Evolutionary conservation across 2,888 invertebrate genomes (phyloP).

Genomic region (Axea sp.): DNA sequence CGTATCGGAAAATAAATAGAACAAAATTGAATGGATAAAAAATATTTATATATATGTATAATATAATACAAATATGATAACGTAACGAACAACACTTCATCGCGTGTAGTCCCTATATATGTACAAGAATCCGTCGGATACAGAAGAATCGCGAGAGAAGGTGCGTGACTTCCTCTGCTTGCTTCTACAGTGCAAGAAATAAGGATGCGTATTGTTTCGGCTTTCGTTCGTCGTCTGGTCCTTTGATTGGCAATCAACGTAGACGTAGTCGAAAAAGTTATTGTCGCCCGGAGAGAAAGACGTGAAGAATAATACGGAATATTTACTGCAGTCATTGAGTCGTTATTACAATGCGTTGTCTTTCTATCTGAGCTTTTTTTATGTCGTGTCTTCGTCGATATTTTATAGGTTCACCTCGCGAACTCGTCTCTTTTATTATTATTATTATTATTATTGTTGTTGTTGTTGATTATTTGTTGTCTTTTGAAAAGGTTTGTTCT

Average conservation of each 20-base stretch:
- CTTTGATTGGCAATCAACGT: conserved; percentile 44
- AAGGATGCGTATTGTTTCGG: conserved; percentile 48
- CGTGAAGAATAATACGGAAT: background rate
- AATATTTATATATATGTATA: conserved; percentile 61
- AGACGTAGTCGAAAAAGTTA: conserved; percentile 44
- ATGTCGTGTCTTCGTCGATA: conserved; percentile 7
- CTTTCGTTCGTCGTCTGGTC: conserved; percentile 32
- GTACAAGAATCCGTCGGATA: conserved; percentile 59
- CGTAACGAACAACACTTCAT: conserved; percentile 58
- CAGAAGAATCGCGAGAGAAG: conserved; percentile 41
- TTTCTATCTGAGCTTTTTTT: background rate
- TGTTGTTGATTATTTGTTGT: conserved; percentile 14
- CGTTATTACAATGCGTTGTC: no score
- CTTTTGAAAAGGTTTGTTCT: conserved; percentile 27
- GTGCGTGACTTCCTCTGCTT: conserved; percentile 29
- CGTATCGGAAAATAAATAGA: conserved; percentile 52
- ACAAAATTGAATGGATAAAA: conserved; percentile 52
- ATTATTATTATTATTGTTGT: background rate
- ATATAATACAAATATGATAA: conserved; percentile 63
- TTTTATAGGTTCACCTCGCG: conserved; percentile 13
- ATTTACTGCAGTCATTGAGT: no score
- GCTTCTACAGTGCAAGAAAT: conserved; percentile 51
- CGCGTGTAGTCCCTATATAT: conserved; percentile 61
- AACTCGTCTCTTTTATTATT: conserved; percentile 11
- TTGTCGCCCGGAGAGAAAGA: conserved; percentile 10